A percentile compares a stretch with the other conserved stretches of the same genome.
These are phyloP conservation scores for Ormyrus labotus DNA, from an alignment of 2,888 invertebrate species.

Conservation along the genomic window DNA sequence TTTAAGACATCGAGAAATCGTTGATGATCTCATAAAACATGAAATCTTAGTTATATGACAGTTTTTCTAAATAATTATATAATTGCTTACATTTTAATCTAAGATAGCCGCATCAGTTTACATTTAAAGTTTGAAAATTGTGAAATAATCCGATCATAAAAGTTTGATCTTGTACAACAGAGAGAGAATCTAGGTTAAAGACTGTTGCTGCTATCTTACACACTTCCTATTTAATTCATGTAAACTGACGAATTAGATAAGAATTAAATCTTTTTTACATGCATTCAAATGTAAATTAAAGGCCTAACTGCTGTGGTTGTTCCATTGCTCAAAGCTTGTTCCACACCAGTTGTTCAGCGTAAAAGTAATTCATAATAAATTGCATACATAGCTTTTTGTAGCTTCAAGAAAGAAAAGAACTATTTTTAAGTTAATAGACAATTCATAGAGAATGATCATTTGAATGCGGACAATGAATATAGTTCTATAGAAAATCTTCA, in stretches of 20 bases:
- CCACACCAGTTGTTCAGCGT: constrained; percentile 42
- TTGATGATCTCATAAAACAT: constrained; percentile 5
- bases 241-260: constrained; percentile 23
- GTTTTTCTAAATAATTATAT: constrained; percentile 41
- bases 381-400: background rate
- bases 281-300: constrained; percentile 21
- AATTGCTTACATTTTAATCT: constrained; percentile 15
- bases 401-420: background rate
- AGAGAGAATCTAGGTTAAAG: background rate
- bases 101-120: constrained; percentile 32
- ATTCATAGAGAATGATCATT: constrained; percentile 15
- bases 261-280: constrained; percentile 25
- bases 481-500: constrained; percentile 8
- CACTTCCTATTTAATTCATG: constrained; percentile 15
- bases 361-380: background rate
- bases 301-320: constrained; percentile 31
- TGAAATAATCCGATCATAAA: constrained; percentile 30
- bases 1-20: constrained; percentile 5
- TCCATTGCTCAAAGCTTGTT: constrained; percentile 51
- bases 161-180: constrained; percentile 28
- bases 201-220: constrained; percentile 36
- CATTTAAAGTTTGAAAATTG: constrained; percentile 16
- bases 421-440: constrained; percentile 1
- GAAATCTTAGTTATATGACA: constrained; percentile 31
- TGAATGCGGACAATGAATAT: constrained; percentile 1